phyloP scores from a whole-genome alignment of 2,797 vertebrate genomes.

The Pangasius krempfi region DNA sequence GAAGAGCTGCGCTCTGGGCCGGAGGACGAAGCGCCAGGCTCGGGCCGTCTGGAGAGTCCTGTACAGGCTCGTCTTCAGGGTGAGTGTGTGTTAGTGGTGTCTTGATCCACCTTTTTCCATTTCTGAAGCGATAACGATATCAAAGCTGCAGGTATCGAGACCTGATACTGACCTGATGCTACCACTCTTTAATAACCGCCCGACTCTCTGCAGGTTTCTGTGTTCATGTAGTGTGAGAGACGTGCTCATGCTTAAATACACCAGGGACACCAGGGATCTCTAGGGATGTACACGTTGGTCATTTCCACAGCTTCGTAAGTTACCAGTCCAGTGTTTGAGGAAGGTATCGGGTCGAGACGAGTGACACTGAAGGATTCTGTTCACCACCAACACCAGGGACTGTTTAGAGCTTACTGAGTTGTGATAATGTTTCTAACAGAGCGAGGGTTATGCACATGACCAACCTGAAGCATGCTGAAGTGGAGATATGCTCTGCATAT shows the following conservation, averaged over 20 bases:
- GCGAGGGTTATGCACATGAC: not conserved
- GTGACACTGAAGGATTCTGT: too few species aligned
- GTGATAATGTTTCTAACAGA: slow-evolving; percentile 7
- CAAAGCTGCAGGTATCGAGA: not conserved
- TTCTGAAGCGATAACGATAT: not conserved
- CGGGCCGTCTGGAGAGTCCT: slow-evolving; percentile 76
- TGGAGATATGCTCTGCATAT: slow-evolving; percentile 29
- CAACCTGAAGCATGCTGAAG: slow-evolving; percentile 9
- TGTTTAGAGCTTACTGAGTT: too few species aligned
- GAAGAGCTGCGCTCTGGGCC: slow-evolving; percentile 76
- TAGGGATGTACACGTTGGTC: not conserved
- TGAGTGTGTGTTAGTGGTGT: slow-evolving; percentile 65
- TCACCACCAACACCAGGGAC: not conserved
- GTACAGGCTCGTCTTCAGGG: slow-evolving; percentile 78
- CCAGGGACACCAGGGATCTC: not conserved
- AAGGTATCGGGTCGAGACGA: too few species aligned
- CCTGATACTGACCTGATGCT: not conserved
- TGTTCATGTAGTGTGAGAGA: not conserved
- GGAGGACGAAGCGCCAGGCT: slow-evolving; percentile 76
- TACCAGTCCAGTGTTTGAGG: too few species aligned
- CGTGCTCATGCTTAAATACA: not conserved
- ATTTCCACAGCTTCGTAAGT: not conserved
- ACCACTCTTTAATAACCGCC: not conserved
- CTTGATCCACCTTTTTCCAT: not conserved
- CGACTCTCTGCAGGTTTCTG: not conserved